Evolutionary conservation across 2,888 invertebrate species (phyloP).

Genomic region (Cryptocheilus praepositus): DNA sequence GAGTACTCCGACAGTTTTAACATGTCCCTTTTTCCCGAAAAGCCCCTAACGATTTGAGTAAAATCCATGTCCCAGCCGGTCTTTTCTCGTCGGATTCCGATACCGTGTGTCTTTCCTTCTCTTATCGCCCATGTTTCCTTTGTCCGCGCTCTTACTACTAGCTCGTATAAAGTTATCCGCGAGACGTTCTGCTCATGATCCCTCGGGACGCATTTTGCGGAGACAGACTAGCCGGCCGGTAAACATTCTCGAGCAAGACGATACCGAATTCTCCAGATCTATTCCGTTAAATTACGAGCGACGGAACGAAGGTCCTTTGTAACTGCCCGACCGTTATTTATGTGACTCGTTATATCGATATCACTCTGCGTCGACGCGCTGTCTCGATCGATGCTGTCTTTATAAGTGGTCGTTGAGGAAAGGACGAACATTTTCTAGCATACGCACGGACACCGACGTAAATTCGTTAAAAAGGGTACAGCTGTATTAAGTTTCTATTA

Average conservation of each 20-base stretch:
- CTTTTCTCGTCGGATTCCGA: no score
- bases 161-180: constrained; percentile 11
- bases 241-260: constrained; percentile 18
- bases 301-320: background rate
- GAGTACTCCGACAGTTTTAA: no score
- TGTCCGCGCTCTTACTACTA: background rate
- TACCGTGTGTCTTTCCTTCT: background rate
- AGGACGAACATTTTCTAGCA: no score
- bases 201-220: constrained; percentile 19
- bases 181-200: background rate
- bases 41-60: no score
- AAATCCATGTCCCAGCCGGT: no score
- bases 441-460: no score
- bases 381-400: no score
- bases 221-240: constrained; percentile 7
- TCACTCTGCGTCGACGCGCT: no score
- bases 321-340: constrained; percentile 1
- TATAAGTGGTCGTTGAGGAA: no score
- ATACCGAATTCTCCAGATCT: constrained; percentile 21
- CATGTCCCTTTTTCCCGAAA: no score
- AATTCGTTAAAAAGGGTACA: no score
- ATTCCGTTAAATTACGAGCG: constrained; percentile 17
- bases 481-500: no score
- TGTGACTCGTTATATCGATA: background rate
- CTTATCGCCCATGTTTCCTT: background rate